Percentiles rank a stretch among this genome's conserved stretches.
These are phyloP conservation scores for Hypercompe scribonia DNA, from an alignment of 2,888 invertebrate genomes.

Conservation along the genomic window DNA sequence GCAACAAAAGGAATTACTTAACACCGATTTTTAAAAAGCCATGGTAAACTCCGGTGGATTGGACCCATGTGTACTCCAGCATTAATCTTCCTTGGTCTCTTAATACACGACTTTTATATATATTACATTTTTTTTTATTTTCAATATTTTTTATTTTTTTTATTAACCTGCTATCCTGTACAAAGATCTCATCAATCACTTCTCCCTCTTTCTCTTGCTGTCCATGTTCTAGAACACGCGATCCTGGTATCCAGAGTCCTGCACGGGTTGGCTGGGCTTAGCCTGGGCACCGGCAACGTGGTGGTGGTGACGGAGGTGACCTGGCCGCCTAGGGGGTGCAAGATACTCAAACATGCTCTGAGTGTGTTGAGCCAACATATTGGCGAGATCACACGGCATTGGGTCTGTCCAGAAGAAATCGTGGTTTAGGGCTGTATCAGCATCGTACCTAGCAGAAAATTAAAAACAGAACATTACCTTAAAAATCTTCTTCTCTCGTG, in stretches of 20 bases:
- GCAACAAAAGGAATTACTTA: no score
- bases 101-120: no score
- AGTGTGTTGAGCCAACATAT: constrained; percentile 96
- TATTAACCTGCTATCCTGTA: neutral
- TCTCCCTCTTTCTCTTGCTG: neutral
- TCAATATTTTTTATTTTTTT: neutral
- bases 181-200: neutral
- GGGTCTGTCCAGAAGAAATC: constrained; percentile 99
- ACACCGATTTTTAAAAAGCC: no score
- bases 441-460: constrained; percentile 86
- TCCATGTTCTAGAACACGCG: constrained; percentile 89
- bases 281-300: constrained; percentile 83
- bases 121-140: no score
- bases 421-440: constrained; percentile 97
- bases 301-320: constrained; percentile 90
- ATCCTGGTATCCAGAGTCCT: constrained; percentile 95
- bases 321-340: constrained; percentile 89
- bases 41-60: no score
- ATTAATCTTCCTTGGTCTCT: no score
- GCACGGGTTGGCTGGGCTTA: constrained; percentile 84
- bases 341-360: constrained; percentile 98
- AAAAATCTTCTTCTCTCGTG: no score
- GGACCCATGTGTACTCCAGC: no score
- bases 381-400: constrained; percentile 95
- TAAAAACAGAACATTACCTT: no score